Evolutionary conservation across 2,888 invertebrate genomes (phyloP).

Genomic region (Argyra leucocephala): DNA sequence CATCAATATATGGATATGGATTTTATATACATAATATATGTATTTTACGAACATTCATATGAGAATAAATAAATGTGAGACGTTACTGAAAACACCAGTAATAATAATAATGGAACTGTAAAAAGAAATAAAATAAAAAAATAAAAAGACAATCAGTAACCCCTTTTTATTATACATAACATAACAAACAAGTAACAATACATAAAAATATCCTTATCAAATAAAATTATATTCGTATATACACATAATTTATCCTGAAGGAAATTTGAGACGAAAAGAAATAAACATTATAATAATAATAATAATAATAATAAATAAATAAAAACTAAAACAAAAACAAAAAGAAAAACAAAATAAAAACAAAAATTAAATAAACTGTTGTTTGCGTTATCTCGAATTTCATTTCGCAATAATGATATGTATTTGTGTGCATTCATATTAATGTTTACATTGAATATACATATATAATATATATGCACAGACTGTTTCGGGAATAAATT

Average conservation of each 20-base stretch:
- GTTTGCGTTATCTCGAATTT: neutral
- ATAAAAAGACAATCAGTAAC: too few relatives aligned
- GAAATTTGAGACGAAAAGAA: conserved; percentile 1
- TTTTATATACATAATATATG: too few relatives aligned
- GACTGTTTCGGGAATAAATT: too few relatives aligned
- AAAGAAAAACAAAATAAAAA: neutral
- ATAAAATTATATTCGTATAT: neutral
- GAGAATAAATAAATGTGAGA: too few relatives aligned
- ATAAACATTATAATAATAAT: neutral
- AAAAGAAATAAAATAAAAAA: too few relatives aligned
- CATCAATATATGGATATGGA: too few relatives aligned
- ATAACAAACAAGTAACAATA: too few relatives aligned
- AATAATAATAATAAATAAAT: neutral
- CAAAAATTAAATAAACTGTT: neutral
- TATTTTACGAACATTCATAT: too few relatives aligned
- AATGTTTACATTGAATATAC: neutral
- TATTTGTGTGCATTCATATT: neutral
- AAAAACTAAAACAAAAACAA: neutral
- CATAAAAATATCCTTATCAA: neutral
- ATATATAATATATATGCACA: too few relatives aligned
- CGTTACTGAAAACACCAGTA: too few relatives aligned
- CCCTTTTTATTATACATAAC: too few relatives aligned
- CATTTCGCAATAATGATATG: neutral
- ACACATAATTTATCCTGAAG: neutral
- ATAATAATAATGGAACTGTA: too few relatives aligned